phyloP scores from a whole-genome alignment of 2,113 vertebrate species.

The Pituophis catenifer region DNA sequence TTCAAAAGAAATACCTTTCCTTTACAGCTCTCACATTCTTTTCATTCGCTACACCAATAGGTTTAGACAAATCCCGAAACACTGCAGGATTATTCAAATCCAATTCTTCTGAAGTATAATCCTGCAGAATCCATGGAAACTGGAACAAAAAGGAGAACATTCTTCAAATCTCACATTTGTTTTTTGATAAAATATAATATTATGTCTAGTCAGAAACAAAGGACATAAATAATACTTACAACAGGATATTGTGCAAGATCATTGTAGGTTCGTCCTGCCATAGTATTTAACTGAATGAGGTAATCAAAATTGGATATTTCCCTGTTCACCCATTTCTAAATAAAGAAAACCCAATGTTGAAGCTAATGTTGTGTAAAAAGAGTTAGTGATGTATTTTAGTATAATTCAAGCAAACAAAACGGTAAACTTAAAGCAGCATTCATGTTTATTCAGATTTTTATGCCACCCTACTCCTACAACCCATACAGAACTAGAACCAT shows the following conservation, averaged over 20 bases:
- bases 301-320: conserved; percentile 99
- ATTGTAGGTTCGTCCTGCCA: conserved; percentile 95
- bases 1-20: conserved; percentile 81
- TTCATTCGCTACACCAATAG: conserved; percentile 90
- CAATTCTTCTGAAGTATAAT: conserved; percentile 94
- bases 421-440: not conserved
- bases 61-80: conserved; percentile 93
- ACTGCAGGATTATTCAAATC: conserved; percentile 89
- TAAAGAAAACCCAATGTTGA: conserved; percentile 29
- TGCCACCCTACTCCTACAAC: not conserved
- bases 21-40: conserved; percentile 88
- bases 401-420: not conserved
- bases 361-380: not conserved
- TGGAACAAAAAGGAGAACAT: conserved; percentile 47
- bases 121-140: conserved; percentile 94
- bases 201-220: not conserved
- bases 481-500: not conserved
- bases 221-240: conserved; percentile 68
- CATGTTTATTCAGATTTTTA: not conserved
- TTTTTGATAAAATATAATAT: conserved; percentile 18
- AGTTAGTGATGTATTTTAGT: not conserved
- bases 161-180: conserved; percentile 10
- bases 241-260: conserved; percentile 96
- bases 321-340: conserved; percentile 96
- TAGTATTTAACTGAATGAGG: conserved; percentile 96